phyloP scores from a whole-genome alignment of 2,888 invertebrate genomes.

The Rhingia rostrata region DNA sequence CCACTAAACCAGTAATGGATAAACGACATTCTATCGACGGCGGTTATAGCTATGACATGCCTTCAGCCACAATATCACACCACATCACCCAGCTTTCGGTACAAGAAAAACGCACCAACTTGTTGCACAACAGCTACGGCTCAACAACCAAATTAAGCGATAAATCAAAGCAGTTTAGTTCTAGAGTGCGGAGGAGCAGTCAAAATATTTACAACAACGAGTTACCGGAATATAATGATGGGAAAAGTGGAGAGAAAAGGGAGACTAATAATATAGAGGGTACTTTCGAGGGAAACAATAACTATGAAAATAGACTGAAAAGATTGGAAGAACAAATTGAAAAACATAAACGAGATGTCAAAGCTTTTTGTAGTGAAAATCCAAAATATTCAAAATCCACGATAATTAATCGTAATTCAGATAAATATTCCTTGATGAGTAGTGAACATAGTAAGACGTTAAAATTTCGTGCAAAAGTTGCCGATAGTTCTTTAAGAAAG shows the following conservation, averaged over 20 bases:
- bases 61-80: conserved; percentile 1
- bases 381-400: conserved; percentile 30
- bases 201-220: conserved; percentile 11
- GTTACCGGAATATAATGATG: conserved; percentile 5
- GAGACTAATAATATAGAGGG: conserved; percentile 9
- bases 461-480: conserved; percentile 20
- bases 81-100: neutral
- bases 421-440: conserved; percentile 40
- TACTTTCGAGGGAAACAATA: conserved; percentile 72
- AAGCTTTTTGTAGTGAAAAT: conserved; percentile 77
- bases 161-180: neutral
- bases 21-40: conserved; percentile 77
- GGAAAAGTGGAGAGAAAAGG: neutral
- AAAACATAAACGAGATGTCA: conserved; percentile 79
- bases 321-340: conserved; percentile 79
- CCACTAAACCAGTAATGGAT: conserved; percentile 45
- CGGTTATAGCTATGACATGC: conserved; percentile 54
- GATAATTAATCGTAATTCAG: conserved; percentile 26
- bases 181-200: conserved; percentile 14
- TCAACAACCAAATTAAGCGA: conserved; percentile 22
- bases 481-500: conserved; percentile 28
- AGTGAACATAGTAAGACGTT: conserved; percentile 31
- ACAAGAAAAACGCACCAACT: conserved; percentile 25
- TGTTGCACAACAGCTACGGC: conserved; percentile 28
- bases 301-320: conserved; percentile 77